Evolutionary conservation across 2,113 vertebrate species (phyloP), one percentile per base, ranked within the genome.

Genomic region (Piprites chloris): DNA sequence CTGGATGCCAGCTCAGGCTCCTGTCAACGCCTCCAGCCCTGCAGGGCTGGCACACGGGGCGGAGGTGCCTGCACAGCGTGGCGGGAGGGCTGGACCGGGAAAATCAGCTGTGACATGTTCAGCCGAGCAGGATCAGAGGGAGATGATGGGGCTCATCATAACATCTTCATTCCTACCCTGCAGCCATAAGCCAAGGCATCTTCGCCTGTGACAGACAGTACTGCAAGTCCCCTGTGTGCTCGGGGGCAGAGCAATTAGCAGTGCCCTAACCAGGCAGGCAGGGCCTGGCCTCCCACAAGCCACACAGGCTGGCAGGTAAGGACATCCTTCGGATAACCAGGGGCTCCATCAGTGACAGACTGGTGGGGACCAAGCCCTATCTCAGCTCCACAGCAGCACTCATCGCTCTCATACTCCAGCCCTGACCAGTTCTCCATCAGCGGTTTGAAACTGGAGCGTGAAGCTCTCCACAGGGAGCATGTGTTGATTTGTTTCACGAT

Each of bases 401-500:
- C 24, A 0, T 39, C 18, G 65, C 79, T 41, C 79, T 39, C 5
- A 0, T 27, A 11, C 5, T 3, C 1, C 4, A 28, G 28, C 5
- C n/a, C 1, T 50, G 32, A 55, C 63, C n/a, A 3, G 16, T 12
- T 78, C 56, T 71, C 90, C 66, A 9, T 2, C 89, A 23, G 89
- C 1, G 0, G 19, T 12, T 32, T 67, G 77, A 75, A 87, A 78
- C 3, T 9, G 0, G 75, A 88, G 83, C 4, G 0, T 9, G 44
- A 32, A 72, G 91, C 65, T 91, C 92, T 89, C 96, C 85, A 0
- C 19, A 19, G 95, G 90, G 93, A 96, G 67, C 71, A 0, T 16
- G 81, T 65, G 81, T 72, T 93, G 94, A 96, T 94, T 93, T 94
- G 92, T 87, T 87, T 91, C 95, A 73, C 62, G 9, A 89, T 94